These are phyloP conservation scores for Panagrolaimus sp. DNA, from an alignment of 1,140 invertebrate species.

Conservation along the genomic window DNA sequence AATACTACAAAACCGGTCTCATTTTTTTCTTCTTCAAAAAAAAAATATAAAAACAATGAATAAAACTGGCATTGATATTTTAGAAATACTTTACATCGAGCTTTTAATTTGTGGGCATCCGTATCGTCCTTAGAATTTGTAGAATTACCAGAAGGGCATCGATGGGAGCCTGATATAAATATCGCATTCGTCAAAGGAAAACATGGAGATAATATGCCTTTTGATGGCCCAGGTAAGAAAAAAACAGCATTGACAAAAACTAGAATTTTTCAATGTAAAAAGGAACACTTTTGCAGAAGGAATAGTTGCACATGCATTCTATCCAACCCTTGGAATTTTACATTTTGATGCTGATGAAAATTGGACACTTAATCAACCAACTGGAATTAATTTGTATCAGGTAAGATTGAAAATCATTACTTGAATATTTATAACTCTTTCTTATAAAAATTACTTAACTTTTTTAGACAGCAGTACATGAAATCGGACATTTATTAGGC, in stretches of 20 bases:
- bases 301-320: slow-evolving; percentile 57
- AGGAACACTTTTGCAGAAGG: slow-evolving; percentile 52
- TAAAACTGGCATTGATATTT: slow-evolving; percentile 38
- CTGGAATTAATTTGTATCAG: slow-evolving; percentile 54
- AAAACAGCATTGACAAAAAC: neutral
- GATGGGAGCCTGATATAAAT: slow-evolving; percentile 29
- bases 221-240: slow-evolving; percentile 47
- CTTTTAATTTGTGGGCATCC: slow-evolving; percentile 49
- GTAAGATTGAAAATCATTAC: slow-evolving; percentile 19
- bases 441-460: slow-evolving; percentile 16
- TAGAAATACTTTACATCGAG: slow-evolving; percentile 54
- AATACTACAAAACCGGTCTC: neutral
- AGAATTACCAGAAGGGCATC: slow-evolving; percentile 34
- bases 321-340: slow-evolving; percentile 51
- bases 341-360: slow-evolving; percentile 59
- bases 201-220: slow-evolving; percentile 52
- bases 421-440: slow-evolving; percentile 20
- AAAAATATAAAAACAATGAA: too few species aligned
- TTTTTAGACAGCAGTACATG: slow-evolving; percentile 53
- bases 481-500: slow-evolving; percentile 57
- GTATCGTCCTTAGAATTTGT: slow-evolving; percentile 45
- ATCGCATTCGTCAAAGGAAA: slow-evolving; percentile 46
- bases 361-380: slow-evolving; percentile 49
- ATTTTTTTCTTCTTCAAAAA: neutral
- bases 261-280: slow-evolving; percentile 8